A percentile compares a stretch with the other conserved stretches of the same genome.
Evolutionary conservation across 2,797 vertebrate species (phyloP).

Genomic region (Anisognathus igniventris): DNA sequence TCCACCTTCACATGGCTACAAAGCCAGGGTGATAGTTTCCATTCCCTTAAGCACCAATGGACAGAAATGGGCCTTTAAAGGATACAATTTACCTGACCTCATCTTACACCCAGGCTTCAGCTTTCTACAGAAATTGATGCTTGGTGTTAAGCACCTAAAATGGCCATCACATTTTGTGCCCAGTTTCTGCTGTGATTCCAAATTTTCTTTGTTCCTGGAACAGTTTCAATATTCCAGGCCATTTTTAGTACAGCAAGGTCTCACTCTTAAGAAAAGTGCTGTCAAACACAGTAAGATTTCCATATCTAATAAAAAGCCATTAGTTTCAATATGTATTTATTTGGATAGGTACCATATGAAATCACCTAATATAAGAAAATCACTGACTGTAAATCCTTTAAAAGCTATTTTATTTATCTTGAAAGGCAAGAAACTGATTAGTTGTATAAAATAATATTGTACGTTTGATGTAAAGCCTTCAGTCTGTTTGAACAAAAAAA

Average conservation of each 20-base stretch:
- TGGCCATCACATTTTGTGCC: fast-evolving
- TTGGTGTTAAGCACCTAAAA: background rate
- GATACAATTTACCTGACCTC: background rate
- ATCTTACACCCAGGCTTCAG: fast-evolving
- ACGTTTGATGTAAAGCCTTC: constrained; percentile 65
- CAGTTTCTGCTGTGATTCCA: background rate
- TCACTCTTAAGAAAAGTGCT: background rate
- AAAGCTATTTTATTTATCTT: constrained; percentile 74
- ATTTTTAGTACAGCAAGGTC: background rate
- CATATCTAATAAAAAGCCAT: background rate
- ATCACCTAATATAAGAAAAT: background rate
- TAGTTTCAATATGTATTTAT: background rate
- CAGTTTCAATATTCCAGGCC: background rate
- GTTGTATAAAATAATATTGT: constrained; percentile 69
- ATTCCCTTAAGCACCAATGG: fast-evolving
- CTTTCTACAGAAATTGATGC: background rate
- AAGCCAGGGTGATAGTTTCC: background rate
- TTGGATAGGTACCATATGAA: background rate
- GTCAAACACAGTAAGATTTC: background rate
- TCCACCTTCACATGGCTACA: fast-evolving
- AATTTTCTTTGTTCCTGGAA: background rate
- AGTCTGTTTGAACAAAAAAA: constrained; percentile 49
- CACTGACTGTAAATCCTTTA: constrained; percentile 7
- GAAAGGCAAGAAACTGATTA: constrained; percentile 64
- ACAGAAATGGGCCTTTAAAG: fast-evolving